These are phyloP conservation scores for Sula dactylatra DNA, from an alignment of 2,113 vertebrate species.

Conservation along the genomic window DNA sequence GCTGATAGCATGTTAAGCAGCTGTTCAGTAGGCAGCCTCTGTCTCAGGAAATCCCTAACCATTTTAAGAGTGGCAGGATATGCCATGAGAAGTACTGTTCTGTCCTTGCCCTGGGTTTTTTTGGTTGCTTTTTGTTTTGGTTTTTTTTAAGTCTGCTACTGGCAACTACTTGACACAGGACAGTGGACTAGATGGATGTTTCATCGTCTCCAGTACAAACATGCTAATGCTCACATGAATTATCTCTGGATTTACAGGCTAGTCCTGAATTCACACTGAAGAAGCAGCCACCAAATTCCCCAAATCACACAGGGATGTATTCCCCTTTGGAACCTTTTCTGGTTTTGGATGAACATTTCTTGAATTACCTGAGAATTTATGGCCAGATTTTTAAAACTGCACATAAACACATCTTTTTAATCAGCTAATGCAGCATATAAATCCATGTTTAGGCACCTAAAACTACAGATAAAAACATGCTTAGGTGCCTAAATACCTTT, in stretches of 20 bases:
- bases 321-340: neutral
- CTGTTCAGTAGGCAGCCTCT: neutral
- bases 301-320: neutral
- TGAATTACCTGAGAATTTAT: constrained; percentile 53
- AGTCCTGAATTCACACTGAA: neutral
- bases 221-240: neutral
- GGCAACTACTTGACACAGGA: neutral
- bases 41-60: neutral
- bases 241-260: neutral
- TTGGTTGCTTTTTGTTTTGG: neutral
- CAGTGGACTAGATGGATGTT: neutral
- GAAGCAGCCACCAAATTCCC: constrained; percentile 1
- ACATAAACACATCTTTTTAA: constrained; percentile 33
- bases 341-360: constrained; percentile 3
- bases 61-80: neutral
- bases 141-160: neutral
- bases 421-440: constrained; percentile 42
- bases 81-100: neutral
- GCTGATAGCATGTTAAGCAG: neutral
- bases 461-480: constrained; percentile 51
- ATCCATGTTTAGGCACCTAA: constrained; percentile 52
- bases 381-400: constrained; percentile 22
- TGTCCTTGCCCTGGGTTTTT: neutral
- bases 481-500: constrained; percentile 64
- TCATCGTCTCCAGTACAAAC: neutral